Evolutionary conservation across 2,113 vertebrate species (phyloP), one percentile per base, ranked within the genome.

Genomic region (Boulengerochromis microlepis): DNA sequence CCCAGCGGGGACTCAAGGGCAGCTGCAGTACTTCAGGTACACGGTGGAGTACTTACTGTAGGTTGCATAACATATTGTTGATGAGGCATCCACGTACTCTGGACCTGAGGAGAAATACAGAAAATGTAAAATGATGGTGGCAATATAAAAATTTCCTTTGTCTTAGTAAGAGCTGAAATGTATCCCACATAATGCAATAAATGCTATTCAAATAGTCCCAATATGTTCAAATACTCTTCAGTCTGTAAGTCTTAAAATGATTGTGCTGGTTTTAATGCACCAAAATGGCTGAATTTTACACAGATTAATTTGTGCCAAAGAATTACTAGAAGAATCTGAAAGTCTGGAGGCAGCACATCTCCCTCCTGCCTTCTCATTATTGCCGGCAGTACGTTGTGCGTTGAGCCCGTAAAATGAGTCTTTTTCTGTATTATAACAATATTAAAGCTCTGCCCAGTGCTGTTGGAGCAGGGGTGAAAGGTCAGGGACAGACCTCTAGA

Each of bases 31-130:
- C 7, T 78, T 78, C 10, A 87, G 82, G 88, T 88, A 42, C 83
- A 90, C 18, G 81, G 66, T 81, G 31, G 87, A 94, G 87, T 95
- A 98, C 98, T 98, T 98, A 99, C 98, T 97, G 98, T 98, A 96
- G 98, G 98, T 98, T 98, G 98, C 98, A 99, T 98, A 98, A 98
- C 97, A 96, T 99, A 99, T 95, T 98, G 97, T 95, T 98, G 98
- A 97, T 99, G 98, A 97, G 98, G 98, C 98, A 98, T 99, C 98
- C 98, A 99, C 96, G 98, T 98, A 95, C 98, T 99, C 98, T 99
- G 98, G 97, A 99, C 98, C 98, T 99, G 97, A 90, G 90, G 59
- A 85, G 31, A 91, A 88, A 90, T 71, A 90, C 61, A 93, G 13
- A 81, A 81, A 88, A 90, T 33, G 74, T 80, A 66, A 85, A 84